Conservation (phyloP, 92 coral and sea anemone species). For the Montipora capitata region DNA sequence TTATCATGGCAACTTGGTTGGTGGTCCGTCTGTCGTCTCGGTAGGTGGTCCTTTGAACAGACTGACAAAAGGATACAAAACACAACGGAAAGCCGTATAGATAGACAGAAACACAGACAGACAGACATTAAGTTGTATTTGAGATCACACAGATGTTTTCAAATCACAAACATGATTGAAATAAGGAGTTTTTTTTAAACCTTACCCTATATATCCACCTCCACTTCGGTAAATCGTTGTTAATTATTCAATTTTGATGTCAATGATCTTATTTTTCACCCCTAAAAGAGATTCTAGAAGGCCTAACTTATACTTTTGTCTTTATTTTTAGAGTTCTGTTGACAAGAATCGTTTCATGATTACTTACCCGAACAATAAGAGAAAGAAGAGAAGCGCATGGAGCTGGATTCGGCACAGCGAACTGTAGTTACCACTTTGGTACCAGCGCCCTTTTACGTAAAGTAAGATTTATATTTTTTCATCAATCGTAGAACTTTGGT, state of each 20-base stretch:
- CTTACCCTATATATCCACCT: no score
- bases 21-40: conserved; percentile 85
- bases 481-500: no score
- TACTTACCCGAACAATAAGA: conserved; percentile 90
- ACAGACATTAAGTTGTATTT: background rate
- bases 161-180: background rate
- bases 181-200: no score
- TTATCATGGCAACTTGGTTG: conserved; percentile 86
- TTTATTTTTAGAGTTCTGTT: conserved; percentile 87
- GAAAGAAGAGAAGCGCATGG: conserved; percentile 70
- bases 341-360: conserved; percentile 96
- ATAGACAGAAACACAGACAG: background rate
- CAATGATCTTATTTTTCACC: no score
- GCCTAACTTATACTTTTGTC: background rate
- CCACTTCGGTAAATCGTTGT: no score
- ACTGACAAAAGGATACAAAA: background rate
- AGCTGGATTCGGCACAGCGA: conserved; percentile 69
- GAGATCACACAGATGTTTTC: background rate
- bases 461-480: no score
- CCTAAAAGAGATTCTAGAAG: background rate
- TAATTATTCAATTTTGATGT: no score
- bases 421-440: conserved; percentile 24
- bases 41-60: conserved; percentile 49
- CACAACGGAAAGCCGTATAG: background rate
- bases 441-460: background rate